A percentile compares a stretch with the other conserved stretches of the same genome.
Conservation (phyloP, 2,888 invertebrate species). For the Ecliptopera silaceata region DNA sequence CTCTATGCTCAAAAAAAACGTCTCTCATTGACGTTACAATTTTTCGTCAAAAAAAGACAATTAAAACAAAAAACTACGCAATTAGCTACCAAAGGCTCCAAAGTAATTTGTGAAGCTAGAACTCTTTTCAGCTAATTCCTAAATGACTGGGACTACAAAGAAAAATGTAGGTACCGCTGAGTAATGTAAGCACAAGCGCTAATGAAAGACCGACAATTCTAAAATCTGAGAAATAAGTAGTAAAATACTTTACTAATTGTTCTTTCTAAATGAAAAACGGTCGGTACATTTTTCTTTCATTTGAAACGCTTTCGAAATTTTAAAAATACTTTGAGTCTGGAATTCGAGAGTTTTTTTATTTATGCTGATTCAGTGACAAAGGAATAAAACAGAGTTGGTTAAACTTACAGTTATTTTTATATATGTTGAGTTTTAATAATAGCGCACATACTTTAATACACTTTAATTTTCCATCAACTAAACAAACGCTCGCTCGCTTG, state of each 20-base stretch:
- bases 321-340: not conserved
- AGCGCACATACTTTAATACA: not conserved
- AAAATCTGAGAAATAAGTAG: slow-evolving; percentile 25
- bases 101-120: slow-evolving; percentile 18
- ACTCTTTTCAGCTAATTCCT: slow-evolving; percentile 22
- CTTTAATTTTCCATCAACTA: not conserved
- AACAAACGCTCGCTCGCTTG: not conserved
- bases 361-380: too few relatives aligned
- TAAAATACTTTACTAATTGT: not conserved
- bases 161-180: slow-evolving; percentile 13
- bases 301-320: not conserved
- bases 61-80: slow-evolving; percentile 7
- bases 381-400: too few relatives aligned
- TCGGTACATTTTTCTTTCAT: too few relatives aligned
- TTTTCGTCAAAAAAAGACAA: not conserved
- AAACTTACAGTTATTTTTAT: too few relatives aligned
- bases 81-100: slow-evolving; percentile 14
- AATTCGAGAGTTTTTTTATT: not conserved
- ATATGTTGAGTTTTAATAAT: not conserved
- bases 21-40: too few relatives aligned
- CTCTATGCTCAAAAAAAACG: too few relatives aligned
- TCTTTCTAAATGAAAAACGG: not conserved
- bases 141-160: slow-evolving; percentile 13
- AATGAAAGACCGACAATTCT: slow-evolving; percentile 28
- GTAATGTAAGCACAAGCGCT: slow-evolving; percentile 13